Evolutionary conservation across 37 sponge, comb jelly and placozoan genomes (phyloP).

Genomic region (Sycon ciliatum): DNA sequence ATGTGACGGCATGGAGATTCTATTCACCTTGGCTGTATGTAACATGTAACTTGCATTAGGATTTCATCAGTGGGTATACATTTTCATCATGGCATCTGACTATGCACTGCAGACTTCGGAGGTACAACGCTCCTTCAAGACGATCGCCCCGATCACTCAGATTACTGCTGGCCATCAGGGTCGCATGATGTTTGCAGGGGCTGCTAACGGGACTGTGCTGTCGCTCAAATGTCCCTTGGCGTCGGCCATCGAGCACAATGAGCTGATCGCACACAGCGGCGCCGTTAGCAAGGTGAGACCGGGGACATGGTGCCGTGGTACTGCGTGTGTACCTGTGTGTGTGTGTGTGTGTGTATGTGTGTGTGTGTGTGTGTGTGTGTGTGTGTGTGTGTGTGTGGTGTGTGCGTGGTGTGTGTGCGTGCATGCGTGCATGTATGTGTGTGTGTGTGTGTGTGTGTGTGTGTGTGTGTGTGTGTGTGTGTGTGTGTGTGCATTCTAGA

Average conservation of each 20-base stretch:
- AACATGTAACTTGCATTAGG: too few species aligned
- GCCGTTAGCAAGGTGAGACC: constrained; percentile 71
- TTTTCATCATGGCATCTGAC: too few species aligned
- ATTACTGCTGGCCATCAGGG: constrained; percentile 74
- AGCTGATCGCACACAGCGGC: constrained; percentile 69
- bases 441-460: constrained; percentile 17
- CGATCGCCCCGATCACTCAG: constrained; percentile 58
- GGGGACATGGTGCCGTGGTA: not conserved
- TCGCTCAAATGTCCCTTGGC: constrained; percentile 84
- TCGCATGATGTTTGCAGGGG: constrained; percentile 87
- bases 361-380: constrained; percentile 5
- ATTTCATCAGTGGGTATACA: too few species aligned
- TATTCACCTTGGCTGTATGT: too few species aligned
- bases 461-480: constrained; percentile 40
- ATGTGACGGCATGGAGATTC: not conserved
- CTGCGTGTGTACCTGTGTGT: too few species aligned
- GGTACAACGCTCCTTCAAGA: not conserved
- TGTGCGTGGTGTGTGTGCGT: not conserved
- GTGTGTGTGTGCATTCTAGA: constrained; percentile 21
- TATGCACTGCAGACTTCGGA: too few species aligned
- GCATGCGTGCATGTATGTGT: not conserved
- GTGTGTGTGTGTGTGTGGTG: not conserved
- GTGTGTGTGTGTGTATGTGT: not conserved
- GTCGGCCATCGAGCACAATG: constrained; percentile 71
- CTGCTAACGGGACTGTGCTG: constrained; percentile 59